These are phyloP conservation scores for Cirrhinus molitorella DNA, from an alignment of 2,797 vertebrate species.

Conservation along the genomic window DNA sequence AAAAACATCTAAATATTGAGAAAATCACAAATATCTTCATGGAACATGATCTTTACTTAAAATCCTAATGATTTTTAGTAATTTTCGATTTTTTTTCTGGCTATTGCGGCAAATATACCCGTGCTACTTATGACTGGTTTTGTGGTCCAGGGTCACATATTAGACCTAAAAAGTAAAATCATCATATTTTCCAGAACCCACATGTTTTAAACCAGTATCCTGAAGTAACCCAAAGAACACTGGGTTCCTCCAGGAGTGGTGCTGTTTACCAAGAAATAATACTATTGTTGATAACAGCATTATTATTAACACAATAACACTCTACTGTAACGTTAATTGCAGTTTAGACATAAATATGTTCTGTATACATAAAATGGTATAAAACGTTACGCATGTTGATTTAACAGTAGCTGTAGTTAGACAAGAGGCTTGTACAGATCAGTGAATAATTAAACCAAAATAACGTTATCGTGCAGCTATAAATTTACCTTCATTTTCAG, in stretches of 20 bases:
- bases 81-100: too few species aligned
- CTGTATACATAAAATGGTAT: neutral
- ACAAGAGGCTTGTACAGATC: neutral
- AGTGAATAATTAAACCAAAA: neutral
- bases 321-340: neutral
- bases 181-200: neutral
- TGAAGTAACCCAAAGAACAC: neutral
- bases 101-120: too few species aligned
- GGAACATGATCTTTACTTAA: too few species aligned
- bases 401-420: neutral
- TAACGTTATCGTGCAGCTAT: neutral
- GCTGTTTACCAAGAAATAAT: neutral
- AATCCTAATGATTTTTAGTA: too few species aligned
- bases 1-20: too few species aligned
- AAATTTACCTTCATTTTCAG: slow-evolving; percentile 18
- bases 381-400: neutral
- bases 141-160: too few species aligned
- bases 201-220: neutral
- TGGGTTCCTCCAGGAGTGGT: neutral
- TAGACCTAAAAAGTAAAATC: neutral
- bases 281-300: neutral
- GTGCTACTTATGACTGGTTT: too few species aligned
- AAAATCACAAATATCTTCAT: too few species aligned
- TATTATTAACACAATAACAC: neutral
- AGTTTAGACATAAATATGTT: neutral